Percentiles rank a stretch among this genome's conserved stretches.
These are phyloP conservation scores for Varanus komodoensis DNA, from an alignment of 2,113 vertebrate genomes.

Conservation along the genomic window DNA sequence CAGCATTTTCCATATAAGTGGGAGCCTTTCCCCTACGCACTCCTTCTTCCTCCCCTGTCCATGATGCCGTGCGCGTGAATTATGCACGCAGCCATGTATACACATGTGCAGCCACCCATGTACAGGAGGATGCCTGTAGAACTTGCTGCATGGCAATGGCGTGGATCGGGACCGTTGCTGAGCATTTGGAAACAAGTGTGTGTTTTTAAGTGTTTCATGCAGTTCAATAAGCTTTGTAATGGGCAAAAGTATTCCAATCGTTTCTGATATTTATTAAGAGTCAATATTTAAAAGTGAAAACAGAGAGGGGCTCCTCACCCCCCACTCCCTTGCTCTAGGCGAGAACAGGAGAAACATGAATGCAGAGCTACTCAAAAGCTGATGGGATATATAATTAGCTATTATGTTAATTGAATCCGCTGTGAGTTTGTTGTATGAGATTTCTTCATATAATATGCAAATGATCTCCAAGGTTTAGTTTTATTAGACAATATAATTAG, in stretches of 20 bases:
- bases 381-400: constrained; percentile 87
- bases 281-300: constrained; percentile 82
- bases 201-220: constrained; percentile 53
- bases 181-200: constrained; percentile 51
- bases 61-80: constrained; percentile 24
- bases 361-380: constrained; percentile 80
- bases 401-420: constrained; percentile 86
- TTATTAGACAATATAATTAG: constrained; percentile 85
- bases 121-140: background rate
- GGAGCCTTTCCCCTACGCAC: too few relatives aligned
- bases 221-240: constrained; percentile 75
- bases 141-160: constrained; percentile 5
- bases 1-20: background rate
- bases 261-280: constrained; percentile 81
- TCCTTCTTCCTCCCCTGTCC: too few relatives aligned
- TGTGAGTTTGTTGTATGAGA: constrained; percentile 83
- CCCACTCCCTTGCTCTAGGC: constrained; percentile 77
- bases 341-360: constrained; percentile 81
- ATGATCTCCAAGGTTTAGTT: constrained; percentile 80
- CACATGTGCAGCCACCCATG: constrained; percentile 27
- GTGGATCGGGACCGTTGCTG: constrained; percentile 23
- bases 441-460: constrained; percentile 88
- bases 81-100: constrained; percentile 41
- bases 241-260: constrained; percentile 74
- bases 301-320: constrained; percentile 45